phyloP scores from a whole-genome alignment of 1,140 invertebrate species.

The Pseudachorutes palmiensis region DNA sequence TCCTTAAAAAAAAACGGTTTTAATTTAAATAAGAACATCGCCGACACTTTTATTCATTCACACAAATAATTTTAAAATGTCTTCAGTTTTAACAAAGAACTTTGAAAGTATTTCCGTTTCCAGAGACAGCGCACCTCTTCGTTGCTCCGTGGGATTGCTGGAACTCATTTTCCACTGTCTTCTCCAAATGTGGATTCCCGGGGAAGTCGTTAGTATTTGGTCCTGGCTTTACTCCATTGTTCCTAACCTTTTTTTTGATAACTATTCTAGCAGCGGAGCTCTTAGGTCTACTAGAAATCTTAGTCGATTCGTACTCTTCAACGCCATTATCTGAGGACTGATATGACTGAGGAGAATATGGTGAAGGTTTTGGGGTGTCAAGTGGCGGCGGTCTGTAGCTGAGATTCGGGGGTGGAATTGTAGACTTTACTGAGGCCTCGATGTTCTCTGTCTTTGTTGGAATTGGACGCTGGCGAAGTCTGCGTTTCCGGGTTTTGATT shows the following conservation, averaged over 20 bases:
- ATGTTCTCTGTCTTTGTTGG: no score
- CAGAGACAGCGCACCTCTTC: background rate
- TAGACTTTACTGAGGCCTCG: no score
- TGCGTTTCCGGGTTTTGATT: background rate
- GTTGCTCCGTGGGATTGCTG: background rate
- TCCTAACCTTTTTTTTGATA: background rate
- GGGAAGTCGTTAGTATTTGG: background rate
- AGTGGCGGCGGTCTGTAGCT: background rate
- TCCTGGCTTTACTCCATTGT: background rate
- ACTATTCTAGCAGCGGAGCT: background rate
- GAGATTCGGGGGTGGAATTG: background rate
- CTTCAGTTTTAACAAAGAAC: background rate
- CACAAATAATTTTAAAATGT: no score
- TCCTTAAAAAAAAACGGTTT: no score
- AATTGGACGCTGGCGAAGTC: background rate
- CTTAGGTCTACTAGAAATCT: background rate
- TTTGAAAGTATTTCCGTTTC: conserved; percentile 2
- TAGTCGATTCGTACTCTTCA: background rate
- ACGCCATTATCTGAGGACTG: no score
- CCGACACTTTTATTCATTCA: no score
- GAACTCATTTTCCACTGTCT: background rate
- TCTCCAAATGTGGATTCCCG: background rate
- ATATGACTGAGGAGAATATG: background rate
- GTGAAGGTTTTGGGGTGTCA: background rate
- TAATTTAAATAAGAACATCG: no score